Evolutionary conservation across 2,113 vertebrate species (phyloP).

Genomic region (Progne subis): DNA sequence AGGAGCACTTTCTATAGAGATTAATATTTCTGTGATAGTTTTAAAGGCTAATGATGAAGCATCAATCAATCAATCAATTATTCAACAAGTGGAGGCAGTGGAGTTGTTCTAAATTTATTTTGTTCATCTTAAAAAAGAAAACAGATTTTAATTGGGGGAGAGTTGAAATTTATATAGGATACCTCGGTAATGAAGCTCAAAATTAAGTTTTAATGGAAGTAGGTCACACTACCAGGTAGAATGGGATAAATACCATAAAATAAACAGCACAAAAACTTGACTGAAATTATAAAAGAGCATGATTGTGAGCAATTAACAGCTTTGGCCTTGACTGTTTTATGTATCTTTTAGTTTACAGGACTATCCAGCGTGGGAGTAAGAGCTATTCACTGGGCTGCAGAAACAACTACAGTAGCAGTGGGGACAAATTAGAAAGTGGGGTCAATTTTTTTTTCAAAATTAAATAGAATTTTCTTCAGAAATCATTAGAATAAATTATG

Average conservation of each 20-base stretch:
- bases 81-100: not conserved
- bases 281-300: not conserved
- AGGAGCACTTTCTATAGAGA: not conserved
- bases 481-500: not conserved
- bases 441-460: not conserved
- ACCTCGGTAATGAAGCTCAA: not conserved
- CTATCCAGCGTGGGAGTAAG: not conserved
- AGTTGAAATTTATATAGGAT: not conserved
- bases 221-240: not conserved
- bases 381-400: not conserved
- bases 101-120: not conserved
- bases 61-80: not conserved
- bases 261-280: not conserved
- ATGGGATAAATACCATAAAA: not conserved
- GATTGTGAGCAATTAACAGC: not conserved
- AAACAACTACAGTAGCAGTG: not conserved
- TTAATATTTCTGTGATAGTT: not conserved
- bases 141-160: not conserved
- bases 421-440: not conserved
- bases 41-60: not conserved
- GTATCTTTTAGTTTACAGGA: not conserved
- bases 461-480: not conserved
- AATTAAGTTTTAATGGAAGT: not conserved
- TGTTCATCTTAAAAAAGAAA: not conserved
- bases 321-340: fast-evolving